Base-by-base conservation (phyloP, 2,888 invertebrate genomes). In the Smittia sp. region DNA sequence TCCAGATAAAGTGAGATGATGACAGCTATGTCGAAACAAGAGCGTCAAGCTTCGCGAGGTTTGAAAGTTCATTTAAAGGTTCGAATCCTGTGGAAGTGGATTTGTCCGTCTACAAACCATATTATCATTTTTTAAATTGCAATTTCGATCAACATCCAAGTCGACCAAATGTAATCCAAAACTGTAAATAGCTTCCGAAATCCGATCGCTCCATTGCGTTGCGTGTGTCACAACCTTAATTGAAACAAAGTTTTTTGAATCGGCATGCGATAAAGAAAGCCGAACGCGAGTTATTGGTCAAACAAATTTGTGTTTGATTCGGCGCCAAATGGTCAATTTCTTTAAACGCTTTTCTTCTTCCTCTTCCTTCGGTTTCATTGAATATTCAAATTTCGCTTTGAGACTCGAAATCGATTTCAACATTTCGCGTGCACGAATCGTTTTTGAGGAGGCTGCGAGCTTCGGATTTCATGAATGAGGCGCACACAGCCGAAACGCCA, bases 391-490 rank as follows among this genome's bases (percentile, higher is more conserved):
- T 27, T 58, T 20, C 6, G 2, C 7, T 11, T 65, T 32, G 39
- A 2, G 7, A 39, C 13, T 11, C 22, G 27, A 66, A 66, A 39
- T 39, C 15, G 38, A 66, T 66, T 66, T 66, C 66, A 15, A 66
- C 66, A 38, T 66, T 32, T 66, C 25, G 38, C 32, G 25, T 32
- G 22, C 20, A 39, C 66, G 39, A 39, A 2, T 13, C 15, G 39
- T 6, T 32, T 52, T 54, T 54, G 72, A 62, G 62, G 62, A 72
- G 72, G 72, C 25, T 52, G 72, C 20, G 54, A 39, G 52, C 52
- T 52, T 70, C 58, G 52, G 58, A 72, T 72, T 72, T 72, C 72
- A 72, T 72, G 72, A 72, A 72, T 72, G 72, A 72, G 41, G 38
- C 62, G 9, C 58, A 18, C 58, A 72, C 13, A 58, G n/a, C 13